Evolutionary conservation across 2,888 invertebrate genomes (phyloP).

Genomic region (Unio pictorum): DNA sequence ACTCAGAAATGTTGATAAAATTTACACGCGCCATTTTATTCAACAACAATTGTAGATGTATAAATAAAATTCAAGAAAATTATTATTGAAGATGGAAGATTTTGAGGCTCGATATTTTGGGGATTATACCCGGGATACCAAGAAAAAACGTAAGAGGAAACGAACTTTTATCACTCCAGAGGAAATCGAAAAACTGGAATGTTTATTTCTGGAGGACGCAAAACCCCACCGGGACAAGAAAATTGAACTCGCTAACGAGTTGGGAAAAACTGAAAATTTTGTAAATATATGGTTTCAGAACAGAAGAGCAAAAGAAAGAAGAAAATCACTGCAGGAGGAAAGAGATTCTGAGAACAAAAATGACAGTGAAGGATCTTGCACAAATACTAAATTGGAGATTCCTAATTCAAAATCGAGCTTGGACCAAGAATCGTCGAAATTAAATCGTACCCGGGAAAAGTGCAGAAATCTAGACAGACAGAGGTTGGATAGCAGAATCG

Average conservation of each 20-base stretch:
- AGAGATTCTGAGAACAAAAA: too few species aligned
- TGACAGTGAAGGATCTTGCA: too few species aligned
- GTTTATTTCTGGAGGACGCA: constrained; percentile 12
- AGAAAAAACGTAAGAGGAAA: constrained; percentile 30
- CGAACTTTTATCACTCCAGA: constrained; percentile 26
- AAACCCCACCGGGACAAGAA: constrained; percentile 24
- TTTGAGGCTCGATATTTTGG: not conserved
- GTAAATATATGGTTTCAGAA: constrained; percentile 38
- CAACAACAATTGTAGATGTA: too few species aligned
- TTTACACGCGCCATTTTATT: too few species aligned
- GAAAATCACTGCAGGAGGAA: not conserved
- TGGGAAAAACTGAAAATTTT: constrained; percentile 26
- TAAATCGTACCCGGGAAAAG: too few species aligned
- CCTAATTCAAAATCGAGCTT: too few species aligned
- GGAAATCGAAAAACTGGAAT: constrained; percentile 22
- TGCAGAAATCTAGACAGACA: too few species aligned
- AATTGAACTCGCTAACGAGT: constrained; percentile 22
- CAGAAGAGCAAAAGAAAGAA: constrained; percentile 27
- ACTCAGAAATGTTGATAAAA: too few species aligned
- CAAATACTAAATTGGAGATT: too few species aligned
- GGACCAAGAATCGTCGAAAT: too few species aligned
- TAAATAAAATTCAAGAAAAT: not conserved
- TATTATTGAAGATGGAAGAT: not conserved
- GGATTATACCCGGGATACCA: not conserved
- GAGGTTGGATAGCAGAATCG: too few species aligned